Evolutionary conservation across 2,888 invertebrate species (phyloP), one percentile per base, ranked within the genome.

Genomic region (Parapristionchus giblindavisi): DNA sequence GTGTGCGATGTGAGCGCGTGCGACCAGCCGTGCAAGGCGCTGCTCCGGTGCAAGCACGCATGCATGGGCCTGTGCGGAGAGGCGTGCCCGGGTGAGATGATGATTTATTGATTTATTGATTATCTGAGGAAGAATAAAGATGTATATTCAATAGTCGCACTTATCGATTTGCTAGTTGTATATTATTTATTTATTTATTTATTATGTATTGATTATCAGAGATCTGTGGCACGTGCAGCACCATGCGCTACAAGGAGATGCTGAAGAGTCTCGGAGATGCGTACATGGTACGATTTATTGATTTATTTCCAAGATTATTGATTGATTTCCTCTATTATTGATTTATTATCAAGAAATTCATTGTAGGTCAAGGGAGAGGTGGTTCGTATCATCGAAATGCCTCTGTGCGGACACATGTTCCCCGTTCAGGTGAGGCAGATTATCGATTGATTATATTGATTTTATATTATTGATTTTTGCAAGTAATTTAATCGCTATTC

Each of bases 51-150:
- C 89, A 89, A 89, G 11, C 92, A 93, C 89, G 85, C 85, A n/a
- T 92, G 93, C 88, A 90, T 92, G 85, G 92, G 93, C 21, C 90
- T 92, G 70, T 93, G 93, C 89, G 92, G 92, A n/a, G 80, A 93
- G 88, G 90, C 90, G 14, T 93, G 93, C 87, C 92, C 92, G 24
- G 88, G 78, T 78, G 36, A 70, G 70, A 38, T 21, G 65, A 40
- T 36, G 34, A 61, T 6, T 32, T n/a, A n/a, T n/a, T n/a, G n/a
- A n/a, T n/a, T n/a, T n/a, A n/a, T n/a, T n/a, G n/a, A n/a, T n/a
- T n/a, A n/a, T n/a, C n/a, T n/a, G n/a, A 17, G 43, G 43, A 17
- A 14, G 43, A 17, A 43, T 43, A 14, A 8, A 43, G 11, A 14
- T 43, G 43, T 43, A 43, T 43, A 8, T 43, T 43, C 17, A 14